Conservation (phyloP, 1,140 invertebrate genomes). For the Conopomorpha cramerella region DNA sequence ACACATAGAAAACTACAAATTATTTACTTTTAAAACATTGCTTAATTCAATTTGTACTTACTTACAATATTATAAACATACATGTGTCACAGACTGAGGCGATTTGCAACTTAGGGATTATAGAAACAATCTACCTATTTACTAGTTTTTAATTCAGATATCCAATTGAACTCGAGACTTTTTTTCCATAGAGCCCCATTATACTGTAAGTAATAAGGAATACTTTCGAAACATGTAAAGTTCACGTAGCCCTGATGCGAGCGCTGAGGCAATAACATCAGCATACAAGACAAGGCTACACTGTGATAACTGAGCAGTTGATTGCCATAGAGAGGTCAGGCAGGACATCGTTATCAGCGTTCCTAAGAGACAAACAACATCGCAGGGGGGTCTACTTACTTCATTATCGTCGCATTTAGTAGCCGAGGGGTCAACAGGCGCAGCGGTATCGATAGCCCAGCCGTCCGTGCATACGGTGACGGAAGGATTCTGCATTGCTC, state of each 20-base stretch:
- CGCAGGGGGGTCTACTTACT: conserved; percentile 48
- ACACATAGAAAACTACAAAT: no score
- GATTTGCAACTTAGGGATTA: no score
- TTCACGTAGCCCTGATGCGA: neutral
- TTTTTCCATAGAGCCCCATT: neutral
- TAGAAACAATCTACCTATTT: no score
- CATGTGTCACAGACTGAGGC: no score
- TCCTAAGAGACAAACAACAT: conserved; percentile 30
- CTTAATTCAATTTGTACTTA: no score
- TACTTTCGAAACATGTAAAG: neutral
- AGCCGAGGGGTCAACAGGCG: conserved; percentile 38
- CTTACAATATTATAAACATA: no score
- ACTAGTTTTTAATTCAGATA: no score
- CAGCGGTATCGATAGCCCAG: conserved; percentile 45
- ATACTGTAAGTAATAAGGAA: neutral
- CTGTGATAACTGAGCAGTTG: conserved; percentile 4
- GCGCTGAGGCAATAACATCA: neutral
- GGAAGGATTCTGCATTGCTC: no score
- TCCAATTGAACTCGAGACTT: no score
- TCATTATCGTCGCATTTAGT: conserved; percentile 42
- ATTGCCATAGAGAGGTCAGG: conserved; percentile 16
- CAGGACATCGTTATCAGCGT: conserved; percentile 23
- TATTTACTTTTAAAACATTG: no score
- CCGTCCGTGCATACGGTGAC: conserved; percentile 31
- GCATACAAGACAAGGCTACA: no score